Conservation (phyloP, 2,113 vertebrate genomes). For the Sylvietta virens region DNA sequence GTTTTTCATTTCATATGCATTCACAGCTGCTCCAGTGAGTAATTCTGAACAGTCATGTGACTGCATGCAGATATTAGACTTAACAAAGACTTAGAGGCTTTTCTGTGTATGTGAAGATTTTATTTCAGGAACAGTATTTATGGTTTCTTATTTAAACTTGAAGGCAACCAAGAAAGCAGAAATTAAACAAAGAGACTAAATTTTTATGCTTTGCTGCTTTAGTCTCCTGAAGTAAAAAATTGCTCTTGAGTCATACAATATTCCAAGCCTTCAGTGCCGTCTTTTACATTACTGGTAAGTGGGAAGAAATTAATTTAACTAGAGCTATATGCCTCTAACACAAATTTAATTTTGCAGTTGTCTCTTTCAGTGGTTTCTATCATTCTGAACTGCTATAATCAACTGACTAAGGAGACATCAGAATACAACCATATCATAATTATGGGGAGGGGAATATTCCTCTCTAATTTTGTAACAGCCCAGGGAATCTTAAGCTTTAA, state of each 20-base stretch:
- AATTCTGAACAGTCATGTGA: conserved; percentile 23
- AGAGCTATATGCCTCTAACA: not conserved
- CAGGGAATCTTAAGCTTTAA: not conserved
- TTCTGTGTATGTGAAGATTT: not conserved
- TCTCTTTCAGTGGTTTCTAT: not conserved
- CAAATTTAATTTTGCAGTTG: not conserved
- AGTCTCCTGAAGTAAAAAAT: not conserved
- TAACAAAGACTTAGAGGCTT: not conserved
- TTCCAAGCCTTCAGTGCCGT: not conserved
- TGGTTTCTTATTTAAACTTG: conserved; percentile 28
- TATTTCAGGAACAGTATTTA: conserved; percentile 49
- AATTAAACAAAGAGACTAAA: not conserved
- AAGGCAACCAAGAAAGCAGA: conserved; percentile 14
- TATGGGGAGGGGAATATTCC: not conserved
- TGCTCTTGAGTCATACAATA: not conserved
- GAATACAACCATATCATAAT: not conserved
- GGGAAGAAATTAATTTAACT: not conserved
- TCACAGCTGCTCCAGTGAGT: conserved; percentile 25
- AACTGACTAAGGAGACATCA: not conserved
- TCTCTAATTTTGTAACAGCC: not conserved
- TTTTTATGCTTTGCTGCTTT: conserved; percentile 6
- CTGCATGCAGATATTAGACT: not conserved
- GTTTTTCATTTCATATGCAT: not conserved
- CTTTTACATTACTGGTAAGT: not conserved
- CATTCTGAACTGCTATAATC: not conserved